Conservation (phyloP, 2,888 invertebrate species). For the Diplazon laetatorius region DNA sequence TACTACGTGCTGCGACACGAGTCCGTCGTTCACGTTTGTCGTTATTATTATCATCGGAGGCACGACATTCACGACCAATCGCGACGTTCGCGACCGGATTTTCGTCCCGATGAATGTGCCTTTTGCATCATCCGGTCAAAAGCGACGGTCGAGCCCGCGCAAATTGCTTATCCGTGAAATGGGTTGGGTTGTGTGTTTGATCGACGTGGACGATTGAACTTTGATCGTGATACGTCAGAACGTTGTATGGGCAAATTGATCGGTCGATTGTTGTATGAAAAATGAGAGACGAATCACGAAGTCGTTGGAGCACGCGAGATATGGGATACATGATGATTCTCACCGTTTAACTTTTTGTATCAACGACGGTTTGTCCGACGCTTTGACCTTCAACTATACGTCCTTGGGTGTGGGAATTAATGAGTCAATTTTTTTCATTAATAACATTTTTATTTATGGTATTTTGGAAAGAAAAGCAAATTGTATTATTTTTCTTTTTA, state of each 20-base stretch:
- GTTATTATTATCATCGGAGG: constrained; percentile 30
- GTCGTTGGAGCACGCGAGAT: no score
- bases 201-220: constrained; percentile 62
- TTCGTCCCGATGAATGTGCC: neutral
- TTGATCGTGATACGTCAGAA: constrained; percentile 27
- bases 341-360: no score
- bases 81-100: neutral
- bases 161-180: constrained; percentile 18
- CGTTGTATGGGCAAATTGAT: constrained; percentile 32
- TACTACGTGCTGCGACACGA: constrained; percentile 45
- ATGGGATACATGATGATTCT: no score
- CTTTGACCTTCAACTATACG: no score
- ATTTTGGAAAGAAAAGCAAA: no score
- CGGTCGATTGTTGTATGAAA: neutral
- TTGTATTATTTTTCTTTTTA: no score
- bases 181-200: constrained; percentile 27
- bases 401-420: no score
- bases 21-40: neutral
- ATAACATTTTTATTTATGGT: no score
- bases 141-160: neutral
- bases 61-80: constrained; percentile 17
- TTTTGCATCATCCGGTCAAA: constrained; percentile 38
- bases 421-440: no score
- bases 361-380: no score
- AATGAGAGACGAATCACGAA: no score